Evolutionary conservation across 92 coral and sea anemone species (phyloP).

Genomic region (Zoanthus solanderi): DNA sequence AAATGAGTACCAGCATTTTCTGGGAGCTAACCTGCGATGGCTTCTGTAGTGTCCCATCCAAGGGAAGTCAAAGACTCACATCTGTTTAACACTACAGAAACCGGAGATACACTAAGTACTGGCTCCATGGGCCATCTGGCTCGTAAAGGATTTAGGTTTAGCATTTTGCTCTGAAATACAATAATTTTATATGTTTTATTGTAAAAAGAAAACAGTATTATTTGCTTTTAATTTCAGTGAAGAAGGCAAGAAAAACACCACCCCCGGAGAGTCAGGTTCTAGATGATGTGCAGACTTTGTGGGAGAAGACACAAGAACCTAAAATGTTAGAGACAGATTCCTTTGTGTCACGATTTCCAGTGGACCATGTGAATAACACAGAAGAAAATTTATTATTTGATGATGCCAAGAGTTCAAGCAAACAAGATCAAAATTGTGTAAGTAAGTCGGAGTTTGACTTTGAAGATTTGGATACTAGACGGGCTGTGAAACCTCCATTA

Average conservation of each 20-base stretch:
- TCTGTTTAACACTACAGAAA: no score
- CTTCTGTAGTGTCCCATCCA: no score
- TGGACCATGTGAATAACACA: background rate
- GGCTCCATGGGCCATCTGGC: no score
- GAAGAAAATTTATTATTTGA: background rate
- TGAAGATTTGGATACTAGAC: background rate
- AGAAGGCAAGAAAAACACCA: background rate
- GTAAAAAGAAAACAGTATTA: no score
- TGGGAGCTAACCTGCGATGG: no score
- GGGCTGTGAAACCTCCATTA: background rate
- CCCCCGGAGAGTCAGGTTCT: background rate
- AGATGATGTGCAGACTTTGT: background rate
- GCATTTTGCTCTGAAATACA: no score
- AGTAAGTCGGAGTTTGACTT: background rate
- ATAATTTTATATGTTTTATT: no score
- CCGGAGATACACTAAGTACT: no score
- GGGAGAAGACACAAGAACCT: constrained; percentile 63
- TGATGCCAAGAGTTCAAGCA: background rate
- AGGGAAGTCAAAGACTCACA: no score
- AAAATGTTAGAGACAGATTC: constrained; percentile 47
- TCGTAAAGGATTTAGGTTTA: no score
- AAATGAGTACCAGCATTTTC: no score
- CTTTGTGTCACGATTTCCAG: constrained; percentile 53
- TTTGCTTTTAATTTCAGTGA: background rate
- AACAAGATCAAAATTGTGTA: background rate